Base-by-base conservation (phyloP, 1,140 invertebrate genomes). In the Orchesella cincta region DNA sequence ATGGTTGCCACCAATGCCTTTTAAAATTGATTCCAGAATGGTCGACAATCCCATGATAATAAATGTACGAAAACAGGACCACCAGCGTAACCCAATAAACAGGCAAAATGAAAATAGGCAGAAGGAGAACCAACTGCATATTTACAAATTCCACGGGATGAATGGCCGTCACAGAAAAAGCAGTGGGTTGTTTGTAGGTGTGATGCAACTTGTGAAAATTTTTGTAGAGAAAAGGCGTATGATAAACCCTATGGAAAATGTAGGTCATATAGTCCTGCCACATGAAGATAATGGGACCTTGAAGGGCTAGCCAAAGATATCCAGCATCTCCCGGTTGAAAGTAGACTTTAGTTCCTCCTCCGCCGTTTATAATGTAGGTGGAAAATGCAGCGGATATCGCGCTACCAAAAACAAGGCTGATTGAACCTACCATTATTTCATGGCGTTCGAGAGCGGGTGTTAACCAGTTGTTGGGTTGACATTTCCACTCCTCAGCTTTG, bases 21-120 rank as follows among this genome's bases (percentile, higher is more conserved):
- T 92, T 91, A 84, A 93, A 91, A 83, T 90, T 89, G 77, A 93
- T 89, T 29, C 92, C 92, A 0, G 91, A 92, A 85, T 93, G 92
- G 83, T 92, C 90, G 74, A 93, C 88, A 81, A 93, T 91, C 1
- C 91, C 91, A 79, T 93, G 90, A 83, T 91, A 92, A 83, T 92
- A 93, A 57, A 88, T 89, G 84, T 92, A 92, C 3, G 91, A 79
- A 0, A 86, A 85, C 0, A 91, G 84, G 0, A 82, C 75, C 78
- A 88, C 89, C 83, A 89, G 90, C 1, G 88, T 85, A 14, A 88
- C 73, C 88, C 89, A 90, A 78, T 92, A 90, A 0, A 89, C 84
- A 2, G 89, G 90, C 8, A 86, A 85, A 76, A 88, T 82, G 1
- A 86, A 86, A 12, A 90, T 82, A 0, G 84, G 84, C 23, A 81